Percentiles rank a stretch among this genome's conserved stretches.
Conservation (phyloP, 2,113 vertebrate genomes). For the Brachypodius melanocephalos region DNA sequence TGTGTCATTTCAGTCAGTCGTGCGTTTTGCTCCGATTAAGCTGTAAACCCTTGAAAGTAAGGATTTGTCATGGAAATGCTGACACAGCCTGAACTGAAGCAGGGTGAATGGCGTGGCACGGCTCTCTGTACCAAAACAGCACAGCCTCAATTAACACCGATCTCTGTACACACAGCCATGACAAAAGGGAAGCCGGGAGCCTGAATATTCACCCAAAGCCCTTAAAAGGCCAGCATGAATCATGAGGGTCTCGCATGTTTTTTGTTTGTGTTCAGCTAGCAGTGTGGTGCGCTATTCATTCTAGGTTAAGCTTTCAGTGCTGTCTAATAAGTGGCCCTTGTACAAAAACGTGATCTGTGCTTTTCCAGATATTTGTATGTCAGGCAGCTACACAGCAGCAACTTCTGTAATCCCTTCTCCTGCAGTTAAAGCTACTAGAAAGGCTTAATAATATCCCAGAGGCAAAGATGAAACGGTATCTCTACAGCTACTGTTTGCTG, state of each 20-base stretch:
- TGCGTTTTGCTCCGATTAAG: slow-evolving; percentile 29
- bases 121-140: not conserved
- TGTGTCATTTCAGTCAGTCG: not conserved
- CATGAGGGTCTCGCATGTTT: slow-evolving; percentile 24
- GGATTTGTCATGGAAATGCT: slow-evolving; percentile 64
- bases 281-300: slow-evolving; percentile 63
- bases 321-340: slow-evolving; percentile 72
- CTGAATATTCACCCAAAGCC: not conserved
- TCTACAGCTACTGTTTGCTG: slow-evolving; percentile 93
- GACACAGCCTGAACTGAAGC: not conserved
- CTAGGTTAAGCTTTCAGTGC: slow-evolving; percentile 68
- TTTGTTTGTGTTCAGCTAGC: slow-evolving; percentile 51
- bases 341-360: slow-evolving; percentile 73
- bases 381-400: slow-evolving; percentile 82
- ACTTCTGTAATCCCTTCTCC: slow-evolving; percentile 85
- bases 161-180: not conserved
- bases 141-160: not conserved
- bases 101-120: not conserved
- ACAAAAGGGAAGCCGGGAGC: slow-evolving; percentile 20
- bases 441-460: slow-evolving; percentile 98
- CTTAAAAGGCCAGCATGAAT: slow-evolving; percentile 62
- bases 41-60: slow-evolving; percentile 43
- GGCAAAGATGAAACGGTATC: slow-evolving; percentile 96
- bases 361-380: slow-evolving; percentile 78
- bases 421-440: slow-evolving; percentile 88